A percentile compares a stretch with the other conserved stretches of the same genome.
Conservation (phyloP, 1,140 invertebrate genomes). For the Macrocentrus cingulum region DNA sequence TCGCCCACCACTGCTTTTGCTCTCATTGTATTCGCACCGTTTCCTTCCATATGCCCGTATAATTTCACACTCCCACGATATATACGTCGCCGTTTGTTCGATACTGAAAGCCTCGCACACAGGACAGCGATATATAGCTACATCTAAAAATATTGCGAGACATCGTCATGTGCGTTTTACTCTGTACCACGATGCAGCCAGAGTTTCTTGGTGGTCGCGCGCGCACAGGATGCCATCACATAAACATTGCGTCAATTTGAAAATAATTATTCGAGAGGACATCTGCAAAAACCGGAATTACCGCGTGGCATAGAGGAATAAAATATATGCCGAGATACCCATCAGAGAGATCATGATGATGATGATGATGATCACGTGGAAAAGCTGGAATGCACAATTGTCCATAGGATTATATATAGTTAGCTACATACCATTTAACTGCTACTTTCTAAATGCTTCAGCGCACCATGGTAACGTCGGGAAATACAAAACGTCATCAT, state of each 20-base stretch:
- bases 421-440: background rate
- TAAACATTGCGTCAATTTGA: background rate
- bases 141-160: too few species aligned
- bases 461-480: background rate
- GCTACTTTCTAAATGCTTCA: slow-evolving; percentile 21
- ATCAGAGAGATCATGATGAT: too few species aligned
- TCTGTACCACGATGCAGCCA: too few species aligned
- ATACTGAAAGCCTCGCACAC: too few species aligned
- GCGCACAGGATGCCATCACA: background rate
- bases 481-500: too few species aligned
- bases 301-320: too few species aligned
- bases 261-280: background rate
- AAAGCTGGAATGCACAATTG: slow-evolving; percentile 17
- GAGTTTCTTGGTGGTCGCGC: too few species aligned
- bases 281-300: slow-evolving; percentile 7
- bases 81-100: background rate
- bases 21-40: slow-evolving; percentile 16
- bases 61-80: slow-evolving; percentile 18
- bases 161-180: too few species aligned
- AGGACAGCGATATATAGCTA: too few species aligned
- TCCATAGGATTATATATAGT: background rate
- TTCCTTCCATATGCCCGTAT: slow-evolving; percentile 1
- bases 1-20: slow-evolving; percentile 19
- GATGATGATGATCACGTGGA: slow-evolving; percentile 22
- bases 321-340: background rate